Evolutionary conservation across 2,797 vertebrate genomes (phyloP), one percentile per base, ranked within the genome.

Genomic region (Hemibagrus guttatus): DNA sequence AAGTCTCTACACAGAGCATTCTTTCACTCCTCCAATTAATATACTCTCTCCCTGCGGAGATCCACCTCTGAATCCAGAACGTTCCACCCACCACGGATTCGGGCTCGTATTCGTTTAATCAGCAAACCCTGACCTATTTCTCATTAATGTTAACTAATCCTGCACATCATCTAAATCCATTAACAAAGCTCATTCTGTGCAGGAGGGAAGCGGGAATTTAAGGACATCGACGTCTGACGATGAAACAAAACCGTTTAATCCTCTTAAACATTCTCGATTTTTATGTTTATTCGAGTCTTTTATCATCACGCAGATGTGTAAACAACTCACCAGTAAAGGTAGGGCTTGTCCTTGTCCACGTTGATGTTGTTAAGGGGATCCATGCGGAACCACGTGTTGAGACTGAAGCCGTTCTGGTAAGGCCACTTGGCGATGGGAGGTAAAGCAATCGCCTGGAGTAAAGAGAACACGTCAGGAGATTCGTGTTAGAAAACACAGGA

Each of bases 381-480:
- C 98, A 98, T 99, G 92, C 97, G 96, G 96, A 99, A 99, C 98
- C 98, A 99, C 89, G 97, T 99, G 93, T 98, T 99, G 89, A 99
- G 96, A 88, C 98, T 98, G 93, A 99, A 99, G 89, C 98, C 98
- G 91, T 96, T 99, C 93, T 98, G 98, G 93, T 99, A 99, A 97
- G 98, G 98, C 98, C 98, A 99, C 96, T 98, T 98, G 92, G 98
- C 97, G 94, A 99, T 99, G 87, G 98, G 98, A 96, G 98, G 98
- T 95, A 99, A 97, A 83, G 98, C 98, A 93, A 99, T 99, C 90
- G 98, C 98, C 98, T 99, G 91, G 46, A 0, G 49, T 21, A 52
- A 76, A 82, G 75, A 83, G 81, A 11, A 85, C 2, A 85, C 4
- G 14, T 26, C 49, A 58, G 35, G 71, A 16, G 8, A n/a, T 39